Base-by-base conservation (phyloP, 2,113 vertebrate genomes). In the Paralichthys olivaceus region DNA sequence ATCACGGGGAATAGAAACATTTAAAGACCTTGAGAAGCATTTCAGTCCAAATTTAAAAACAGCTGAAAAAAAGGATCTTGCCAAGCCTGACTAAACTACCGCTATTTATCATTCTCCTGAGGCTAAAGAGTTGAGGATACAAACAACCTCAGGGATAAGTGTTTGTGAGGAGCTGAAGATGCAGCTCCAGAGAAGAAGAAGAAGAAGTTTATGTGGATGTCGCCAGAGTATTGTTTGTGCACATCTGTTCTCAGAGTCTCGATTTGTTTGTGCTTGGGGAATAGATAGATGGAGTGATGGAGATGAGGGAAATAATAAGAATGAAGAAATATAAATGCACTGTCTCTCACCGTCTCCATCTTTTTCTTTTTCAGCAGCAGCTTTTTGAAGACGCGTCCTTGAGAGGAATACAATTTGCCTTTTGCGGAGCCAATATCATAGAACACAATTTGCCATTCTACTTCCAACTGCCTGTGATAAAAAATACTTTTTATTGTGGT, bases 1-100 rank as follows among this genome's bases (percentile, higher is more conserved):
- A 92, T 69, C 83, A 77, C 1, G 15, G 43, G 72, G 91, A 90
- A 91, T 80, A 87, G 91, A 84, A 93, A 90, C 89, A 84, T 86
- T 93, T 92, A 92, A 91, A 88, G 90, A 87, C 88, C 90, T 88
- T 87, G 84, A 88, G 81, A 86, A 63, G 66, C 59, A 53, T 87
- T 92, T 92, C 84, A 70, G 80, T 77, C 83, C 80, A 78, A 77
- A 85, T 90, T 81, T 84, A 64, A 86, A 87, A 81, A 81, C 58
- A 17, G 71, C 19, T 80, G 76, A 69, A 40, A 23, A 62, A 23
- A 32, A 15, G 7, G 54, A 55, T 79, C 47, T 34, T 17, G 34
- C 53, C 43, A 47, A 78, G 63, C 8, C 47, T 34, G 67, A 84
- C 69, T 84, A 72, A 88, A 83, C 56, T 72, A 64, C 71, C 8